Percentiles rank a stretch among this genome's conserved stretches.
phyloP scores from a whole-genome alignment of 1,140 invertebrate species.

The Hypothenemus hampei region DNA sequence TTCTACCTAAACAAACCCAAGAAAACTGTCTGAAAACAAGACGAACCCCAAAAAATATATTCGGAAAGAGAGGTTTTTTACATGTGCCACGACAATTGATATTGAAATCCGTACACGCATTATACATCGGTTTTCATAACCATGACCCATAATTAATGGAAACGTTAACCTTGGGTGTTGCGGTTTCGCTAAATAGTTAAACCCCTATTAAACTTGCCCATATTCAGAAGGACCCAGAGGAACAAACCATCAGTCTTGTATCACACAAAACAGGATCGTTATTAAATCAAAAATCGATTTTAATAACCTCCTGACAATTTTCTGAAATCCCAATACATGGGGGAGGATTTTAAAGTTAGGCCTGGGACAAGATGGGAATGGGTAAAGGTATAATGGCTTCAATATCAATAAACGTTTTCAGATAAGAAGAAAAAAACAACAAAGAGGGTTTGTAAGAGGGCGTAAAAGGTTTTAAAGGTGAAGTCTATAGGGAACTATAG shows the following conservation, averaged over 20 bases:
- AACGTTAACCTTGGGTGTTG: slow-evolving; percentile 18
- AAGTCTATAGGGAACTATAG: background rate
- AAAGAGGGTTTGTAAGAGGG: too few relatives aligned
- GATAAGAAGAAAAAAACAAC: background rate
- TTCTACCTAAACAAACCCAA: too few relatives aligned
- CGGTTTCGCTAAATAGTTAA: slow-evolving; percentile 18
- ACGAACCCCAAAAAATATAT: too few relatives aligned
- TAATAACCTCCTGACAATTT: background rate
- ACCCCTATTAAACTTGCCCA: slow-evolving; percentile 16
- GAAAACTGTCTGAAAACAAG: too few relatives aligned
- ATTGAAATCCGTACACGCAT: too few relatives aligned
- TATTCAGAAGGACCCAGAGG: slow-evolving; percentile 4
- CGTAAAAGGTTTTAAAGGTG: background rate
- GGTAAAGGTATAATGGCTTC: background rate
- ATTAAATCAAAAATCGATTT: slow-evolving; percentile 23
- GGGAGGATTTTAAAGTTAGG: background rate
- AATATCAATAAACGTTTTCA: background rate
- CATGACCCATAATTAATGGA: slow-evolving; percentile 5
- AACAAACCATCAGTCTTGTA: too few relatives aligned
- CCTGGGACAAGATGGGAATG: background rate
- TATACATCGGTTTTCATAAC: background rate
- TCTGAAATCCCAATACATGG: background rate
- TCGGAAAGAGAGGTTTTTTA: too few relatives aligned
- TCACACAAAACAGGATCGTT: background rate
- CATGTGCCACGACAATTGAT: too few relatives aligned